Conservation (phyloP, 1,140 invertebrate genomes). For the Anastrepha obliqua region DNA sequence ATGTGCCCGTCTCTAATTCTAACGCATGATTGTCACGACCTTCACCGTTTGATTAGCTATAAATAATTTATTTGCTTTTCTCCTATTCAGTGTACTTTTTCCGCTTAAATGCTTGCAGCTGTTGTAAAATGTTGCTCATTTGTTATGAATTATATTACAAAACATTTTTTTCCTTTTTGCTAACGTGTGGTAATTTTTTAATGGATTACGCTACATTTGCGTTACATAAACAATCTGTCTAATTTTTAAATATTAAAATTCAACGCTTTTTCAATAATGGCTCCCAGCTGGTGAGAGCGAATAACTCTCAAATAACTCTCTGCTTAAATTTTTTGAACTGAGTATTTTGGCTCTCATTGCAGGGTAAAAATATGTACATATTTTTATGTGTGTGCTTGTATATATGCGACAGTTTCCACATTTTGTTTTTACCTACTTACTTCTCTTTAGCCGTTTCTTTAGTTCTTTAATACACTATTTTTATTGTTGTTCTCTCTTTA, state of each 20-base stretch:
- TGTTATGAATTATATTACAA: neutral
- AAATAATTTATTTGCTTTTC: neutral
- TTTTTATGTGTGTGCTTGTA: too few relatives aligned
- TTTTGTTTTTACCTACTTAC: too few relatives aligned
- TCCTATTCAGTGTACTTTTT: neutral
- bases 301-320: too few relatives aligned
- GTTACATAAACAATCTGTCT: neutral
- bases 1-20: neutral
- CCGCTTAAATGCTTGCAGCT: constrained; percentile 8
- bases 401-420: too few relatives aligned
- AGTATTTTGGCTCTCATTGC: too few relatives aligned
- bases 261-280: neutral
- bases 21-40: neutral
- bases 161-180: neutral
- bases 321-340: too few relatives aligned
- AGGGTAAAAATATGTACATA: too few relatives aligned
- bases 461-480: too few relatives aligned
- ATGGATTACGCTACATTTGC: neutral
- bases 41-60: neutral
- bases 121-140: neutral
- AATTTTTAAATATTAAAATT: neutral
- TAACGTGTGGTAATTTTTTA: neutral
- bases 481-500: too few relatives aligned
- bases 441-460: too few relatives aligned
- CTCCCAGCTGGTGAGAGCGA: too few relatives aligned